These are phyloP conservation scores for Drosophila repletoides DNA, from an alignment of 1,140 invertebrate genomes.

Conservation along the genomic window DNA sequence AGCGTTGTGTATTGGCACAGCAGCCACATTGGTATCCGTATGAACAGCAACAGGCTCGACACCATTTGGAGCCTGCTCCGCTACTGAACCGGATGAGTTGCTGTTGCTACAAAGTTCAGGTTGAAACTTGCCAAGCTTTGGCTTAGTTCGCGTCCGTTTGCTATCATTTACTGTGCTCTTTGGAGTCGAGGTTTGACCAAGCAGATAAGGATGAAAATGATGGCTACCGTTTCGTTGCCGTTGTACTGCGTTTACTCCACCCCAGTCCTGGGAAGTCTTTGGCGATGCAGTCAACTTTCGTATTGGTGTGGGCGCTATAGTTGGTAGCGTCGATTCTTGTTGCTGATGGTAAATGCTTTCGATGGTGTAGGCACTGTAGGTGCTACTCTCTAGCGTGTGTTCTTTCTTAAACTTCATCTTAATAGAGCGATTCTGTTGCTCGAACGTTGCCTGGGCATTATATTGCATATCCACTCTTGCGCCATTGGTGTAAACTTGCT, in stretches of 20 bases:
- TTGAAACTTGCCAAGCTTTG: slow-evolving; percentile 60
- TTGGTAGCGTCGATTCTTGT: slow-evolving; percentile 27
- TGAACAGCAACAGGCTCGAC: background rate
- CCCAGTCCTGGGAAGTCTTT: slow-evolving; percentile 14
- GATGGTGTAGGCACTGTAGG: slow-evolving; percentile 75
- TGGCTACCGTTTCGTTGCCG: slow-evolving; percentile 63
- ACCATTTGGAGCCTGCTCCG: slow-evolving; percentile 26
- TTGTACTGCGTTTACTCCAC: slow-evolving; percentile 7
- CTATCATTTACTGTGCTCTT: slow-evolving; percentile 59
- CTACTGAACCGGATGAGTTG: slow-evolving; percentile 69
- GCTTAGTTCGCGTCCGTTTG: slow-evolving; percentile 53
- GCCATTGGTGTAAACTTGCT: slow-evolving; percentile 43
- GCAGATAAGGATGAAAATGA: slow-evolving; percentile 72
- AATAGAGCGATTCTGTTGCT: slow-evolving; percentile 74
- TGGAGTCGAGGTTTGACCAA: slow-evolving; percentile 76
- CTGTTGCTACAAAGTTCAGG: slow-evolving; percentile 64
- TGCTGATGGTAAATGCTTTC: slow-evolving; percentile 73
- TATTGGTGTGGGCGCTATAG: slow-evolving; percentile 8
- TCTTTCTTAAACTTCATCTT: slow-evolving; percentile 81
- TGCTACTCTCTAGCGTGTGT: slow-evolving; percentile 61
- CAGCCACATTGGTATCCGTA: background rate
- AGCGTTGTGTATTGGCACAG: slow-evolving; percentile 43
- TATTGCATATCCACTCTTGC: slow-evolving; percentile 43
- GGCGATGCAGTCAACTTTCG: slow-evolving; percentile 35
- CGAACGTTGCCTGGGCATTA: slow-evolving; percentile 57